These are phyloP conservation scores for Coleophora flavipennella DNA, from an alignment of 2,888 invertebrate genomes.

Conservation along the genomic window DNA sequence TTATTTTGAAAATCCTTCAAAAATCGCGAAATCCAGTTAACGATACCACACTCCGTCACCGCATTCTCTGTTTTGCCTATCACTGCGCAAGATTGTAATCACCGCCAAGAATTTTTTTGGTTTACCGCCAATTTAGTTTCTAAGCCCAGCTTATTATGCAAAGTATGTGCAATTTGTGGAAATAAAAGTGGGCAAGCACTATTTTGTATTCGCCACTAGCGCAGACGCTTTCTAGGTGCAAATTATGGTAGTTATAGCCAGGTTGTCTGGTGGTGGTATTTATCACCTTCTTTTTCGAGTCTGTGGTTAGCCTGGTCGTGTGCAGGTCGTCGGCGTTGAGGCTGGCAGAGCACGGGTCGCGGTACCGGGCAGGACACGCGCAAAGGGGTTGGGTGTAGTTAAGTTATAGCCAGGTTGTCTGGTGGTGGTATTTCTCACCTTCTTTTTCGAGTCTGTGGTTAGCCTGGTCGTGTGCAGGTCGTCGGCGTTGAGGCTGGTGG, in stretches of 20 bases:
- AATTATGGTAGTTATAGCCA: constrained; percentile 10
- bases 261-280: neutral
- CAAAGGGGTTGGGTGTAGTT: constrained; percentile 95
- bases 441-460: constrained; percentile 86
- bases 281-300: constrained; percentile 85
- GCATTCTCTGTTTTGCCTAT: no score
- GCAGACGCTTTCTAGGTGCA: no score
- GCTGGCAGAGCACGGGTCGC: constrained; percentile 93
- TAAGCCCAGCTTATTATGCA: neutral
- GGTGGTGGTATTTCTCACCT: constrained; percentile 64
- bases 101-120: no score
- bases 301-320: constrained; percentile 90
- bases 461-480: constrained; percentile 94
- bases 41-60: no score
- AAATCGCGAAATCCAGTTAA: no score
- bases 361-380: constrained; percentile 90
- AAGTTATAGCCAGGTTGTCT: constrained; percentile 36
- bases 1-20: no score
- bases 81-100: no score
- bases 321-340: constrained; percentile 92
- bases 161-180: constrained; percentile 7
- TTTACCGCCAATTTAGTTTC: no score
- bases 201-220: no score
- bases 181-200: constrained; percentile 8
- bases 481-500: constrained; percentile 90